Conservation (phyloP, 2,888 invertebrate species). For the Drosophila gaucha region DNA sequence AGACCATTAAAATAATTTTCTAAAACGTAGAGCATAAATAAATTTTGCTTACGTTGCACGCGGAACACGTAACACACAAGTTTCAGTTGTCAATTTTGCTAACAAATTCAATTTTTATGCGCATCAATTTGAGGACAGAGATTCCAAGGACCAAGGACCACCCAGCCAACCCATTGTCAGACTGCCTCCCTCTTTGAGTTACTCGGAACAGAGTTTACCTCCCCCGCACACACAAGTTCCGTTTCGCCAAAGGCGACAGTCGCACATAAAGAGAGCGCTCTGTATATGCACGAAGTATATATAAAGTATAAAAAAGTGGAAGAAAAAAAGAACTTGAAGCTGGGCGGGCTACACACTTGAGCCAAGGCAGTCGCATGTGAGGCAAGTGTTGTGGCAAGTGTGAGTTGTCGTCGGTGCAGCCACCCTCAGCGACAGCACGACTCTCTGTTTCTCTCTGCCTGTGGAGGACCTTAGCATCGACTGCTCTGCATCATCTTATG, state of each 20-base stretch:
- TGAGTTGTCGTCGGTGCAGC: conserved; percentile 30
- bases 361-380: conserved; percentile 25
- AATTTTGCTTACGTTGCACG: conserved; percentile 70
- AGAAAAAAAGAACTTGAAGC: conserved; percentile 42
- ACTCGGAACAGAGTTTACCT: conserved; percentile 29
- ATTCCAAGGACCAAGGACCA: conserved; percentile 41
- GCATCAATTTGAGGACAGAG: conserved; percentile 50
- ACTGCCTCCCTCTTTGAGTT: not conserved
- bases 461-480: conserved; percentile 41
- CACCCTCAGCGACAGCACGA: conserved; percentile 36
- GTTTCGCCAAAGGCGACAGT: conserved; percentile 19
- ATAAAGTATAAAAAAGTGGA: not conserved
- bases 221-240: conserved; percentile 35
- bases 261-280: conserved; percentile 15
- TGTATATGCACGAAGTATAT: conserved; percentile 5
- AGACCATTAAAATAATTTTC: conserved; percentile 54
- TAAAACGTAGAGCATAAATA: conserved; percentile 49
- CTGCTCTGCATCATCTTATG: conserved; percentile 52
- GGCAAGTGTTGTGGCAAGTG: conserved; percentile 23
- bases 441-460: conserved; percentile 15
- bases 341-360: conserved; percentile 44
- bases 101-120: conserved; percentile 77
- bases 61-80: conserved; percentile 49
- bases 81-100: conserved; percentile 73
- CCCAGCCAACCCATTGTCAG: conserved; percentile 18